Base-by-base conservation (phyloP, 2,888 invertebrate species). In the Nymphalis c-album region DNA sequence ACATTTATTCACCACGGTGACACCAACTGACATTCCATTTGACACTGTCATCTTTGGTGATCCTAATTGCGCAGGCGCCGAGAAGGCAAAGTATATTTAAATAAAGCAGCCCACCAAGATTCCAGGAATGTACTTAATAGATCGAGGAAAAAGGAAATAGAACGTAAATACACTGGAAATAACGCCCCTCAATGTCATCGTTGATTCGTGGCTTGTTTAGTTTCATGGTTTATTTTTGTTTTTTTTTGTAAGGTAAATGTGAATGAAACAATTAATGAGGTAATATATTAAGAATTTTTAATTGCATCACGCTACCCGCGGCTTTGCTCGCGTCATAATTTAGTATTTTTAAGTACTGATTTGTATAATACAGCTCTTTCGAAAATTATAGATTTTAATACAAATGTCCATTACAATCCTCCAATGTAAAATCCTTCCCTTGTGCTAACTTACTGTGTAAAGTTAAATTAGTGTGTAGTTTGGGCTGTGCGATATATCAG, bases 41-140 rank as follows among this genome's bases (percentile, higher is more conserved):
- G 67, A 64, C 68, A 64, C 63, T 55, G 69, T 74, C 73, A 75
- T 74, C 70, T 70, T 72, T 65, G 67, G 64, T 70, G 63, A 72
- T 75, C 62, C 70, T 77, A 78, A 78, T 77, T 77, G 75, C 74
- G 59, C 57, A 63, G 75, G 77, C 76, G 76, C 75, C 75, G 71
- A 69, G 68, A 61, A 68, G 67, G 47, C 67, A 64, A 53, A 67
- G 64, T 67, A 60, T 65, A 68, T 73, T 73, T 64, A 73, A 71
- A 64, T 64, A 73, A 71, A 64, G 61, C 64, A 58, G 50, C 40
- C 70, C 63, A 65, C 66, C 60, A 65, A 35, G 65, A 57, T 74
- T 75, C 74, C 70, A 59, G 68, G 75, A 75, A 75, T 63, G 66
- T 69, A 68, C 62, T 74, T 69, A 71, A 73, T 73, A 73, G 70